Evolutionary conservation across 2,797 vertebrate genomes (phyloP).

Genomic region (Sparus aurata): DNA sequence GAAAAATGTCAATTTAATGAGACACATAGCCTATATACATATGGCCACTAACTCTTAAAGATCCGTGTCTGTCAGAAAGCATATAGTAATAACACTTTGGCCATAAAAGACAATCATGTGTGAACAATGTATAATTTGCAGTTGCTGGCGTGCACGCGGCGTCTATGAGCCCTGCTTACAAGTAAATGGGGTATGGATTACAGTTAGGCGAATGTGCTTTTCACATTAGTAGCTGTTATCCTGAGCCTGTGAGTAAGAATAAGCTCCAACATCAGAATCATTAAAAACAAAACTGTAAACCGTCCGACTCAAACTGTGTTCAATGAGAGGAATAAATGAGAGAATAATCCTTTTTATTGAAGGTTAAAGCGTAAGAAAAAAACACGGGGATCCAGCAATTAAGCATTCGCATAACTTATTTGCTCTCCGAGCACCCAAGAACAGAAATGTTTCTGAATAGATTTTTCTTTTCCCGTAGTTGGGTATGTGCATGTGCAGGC

Average conservation of each 20-base stretch:
- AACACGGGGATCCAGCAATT: background rate
- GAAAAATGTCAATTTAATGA: constrained; percentile 53
- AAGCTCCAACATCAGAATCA: constrained; percentile 24
- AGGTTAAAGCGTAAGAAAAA: background rate
- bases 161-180: constrained; percentile 12
- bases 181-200: constrained; percentile 16
- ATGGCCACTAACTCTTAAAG: constrained; percentile 50
- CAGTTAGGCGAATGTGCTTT: constrained; percentile 9
- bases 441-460: background rate
- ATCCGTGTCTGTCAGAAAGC: constrained; percentile 42
- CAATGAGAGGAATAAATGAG: background rate
- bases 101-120: constrained; percentile 52
- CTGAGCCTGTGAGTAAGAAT: constrained; percentile 31
- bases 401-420: background rate
- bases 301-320: constrained; percentile 20
- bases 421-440: background rate
- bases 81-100: constrained; percentile 34
- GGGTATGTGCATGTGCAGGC: background rate
- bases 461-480: background rate
- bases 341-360: constrained; percentile 47
- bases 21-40: constrained; percentile 26
- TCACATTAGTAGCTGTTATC: constrained; percentile 40
- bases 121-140: constrained; percentile 37
- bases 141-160: background rate
- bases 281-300: constrained; percentile 46